Conservation (phyloP, 2,113 vertebrate genomes). For the Triplophysa rosa region DNA sequence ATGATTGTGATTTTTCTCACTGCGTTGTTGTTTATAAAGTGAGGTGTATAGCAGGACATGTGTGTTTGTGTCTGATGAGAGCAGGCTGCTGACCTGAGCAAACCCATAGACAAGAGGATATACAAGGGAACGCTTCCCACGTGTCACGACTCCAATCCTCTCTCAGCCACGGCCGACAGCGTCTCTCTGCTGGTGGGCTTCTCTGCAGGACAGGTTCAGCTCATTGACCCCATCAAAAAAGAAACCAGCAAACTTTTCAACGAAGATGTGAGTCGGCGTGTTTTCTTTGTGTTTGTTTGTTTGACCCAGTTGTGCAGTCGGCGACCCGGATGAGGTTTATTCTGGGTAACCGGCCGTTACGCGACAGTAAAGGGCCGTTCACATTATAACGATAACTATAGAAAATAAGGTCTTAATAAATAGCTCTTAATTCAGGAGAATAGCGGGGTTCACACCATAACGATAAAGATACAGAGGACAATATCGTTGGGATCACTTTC, state of each 20-base stretch:
- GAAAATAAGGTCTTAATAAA: too few relatives aligned
- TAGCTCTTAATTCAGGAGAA: too few relatives aligned
- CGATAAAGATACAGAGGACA: too few relatives aligned
- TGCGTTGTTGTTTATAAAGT: too few relatives aligned
- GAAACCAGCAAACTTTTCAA: conserved; percentile 99
- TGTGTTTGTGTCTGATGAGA: conserved; percentile 32
- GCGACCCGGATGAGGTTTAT: background rate
- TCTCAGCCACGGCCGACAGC: conserved; percentile 96
- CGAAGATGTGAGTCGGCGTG: conserved; percentile 89
- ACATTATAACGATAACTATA: too few relatives aligned
- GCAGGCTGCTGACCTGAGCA: conserved; percentile 97
- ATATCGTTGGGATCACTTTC: too few relatives aligned
- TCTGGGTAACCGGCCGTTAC: background rate
- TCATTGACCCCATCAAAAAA: conserved; percentile 99
- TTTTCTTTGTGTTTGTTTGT: background rate
- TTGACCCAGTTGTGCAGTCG: background rate
- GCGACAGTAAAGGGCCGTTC: background rate
- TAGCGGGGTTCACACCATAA: too few relatives aligned
- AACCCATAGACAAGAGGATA: conserved; percentile 99
- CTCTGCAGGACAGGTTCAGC: conserved; percentile 97
- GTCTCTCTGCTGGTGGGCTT: conserved; percentile 98
- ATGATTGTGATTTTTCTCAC: too few relatives aligned
- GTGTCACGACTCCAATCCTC: conserved; percentile 98
- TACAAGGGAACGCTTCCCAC: conserved; percentile 99
- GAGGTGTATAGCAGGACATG: too few relatives aligned